phyloP scores from a whole-genome alignment of 37 sponge, comb jelly and placozoan genomes.

The Halichondria panicea region DNA sequence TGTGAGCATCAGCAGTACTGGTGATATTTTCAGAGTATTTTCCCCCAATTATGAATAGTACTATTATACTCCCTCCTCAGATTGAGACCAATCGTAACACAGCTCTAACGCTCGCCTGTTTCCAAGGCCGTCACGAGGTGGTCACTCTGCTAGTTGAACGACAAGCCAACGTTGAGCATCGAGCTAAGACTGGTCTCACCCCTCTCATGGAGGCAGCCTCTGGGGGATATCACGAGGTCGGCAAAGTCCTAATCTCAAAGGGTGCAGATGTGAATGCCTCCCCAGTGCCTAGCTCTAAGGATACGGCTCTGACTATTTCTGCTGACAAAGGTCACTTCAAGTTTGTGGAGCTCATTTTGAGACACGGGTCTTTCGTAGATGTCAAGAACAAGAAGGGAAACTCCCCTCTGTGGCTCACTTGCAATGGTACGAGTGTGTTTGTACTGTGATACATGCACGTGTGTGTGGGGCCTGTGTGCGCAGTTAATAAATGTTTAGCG shows the following conservation, averaged over 20 bases:
- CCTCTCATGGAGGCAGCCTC: constrained; percentile 96
- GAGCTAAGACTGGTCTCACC: constrained; percentile 94
- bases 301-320: constrained; percentile 91
- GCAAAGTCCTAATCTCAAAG: constrained; percentile 77
- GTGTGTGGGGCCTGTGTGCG: not conserved
- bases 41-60: not conserved
- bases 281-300: constrained; percentile 91
- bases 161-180: constrained; percentile 89
- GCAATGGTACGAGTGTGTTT: constrained; percentile 66
- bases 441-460: not conserved
- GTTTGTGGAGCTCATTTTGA: constrained; percentile 84
- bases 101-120: constrained; percentile 93
- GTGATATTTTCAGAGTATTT: not conserved
- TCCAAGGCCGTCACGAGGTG: constrained; percentile 94
- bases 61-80: constrained; percentile 16
- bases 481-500: not conserved
- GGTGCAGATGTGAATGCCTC: constrained; percentile 93
- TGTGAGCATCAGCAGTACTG: too few species aligned
- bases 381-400: constrained; percentile 96
- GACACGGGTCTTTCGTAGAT: constrained; percentile 75
- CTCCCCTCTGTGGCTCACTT: constrained; percentile 93
- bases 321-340: constrained; percentile 92
- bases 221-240: constrained; percentile 92
- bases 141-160: constrained; percentile 85
- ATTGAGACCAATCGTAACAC: constrained; percentile 97